phyloP scores from a whole-genome alignment of 2,888 invertebrate species.

The Mellilla xanthometata region DNA sequence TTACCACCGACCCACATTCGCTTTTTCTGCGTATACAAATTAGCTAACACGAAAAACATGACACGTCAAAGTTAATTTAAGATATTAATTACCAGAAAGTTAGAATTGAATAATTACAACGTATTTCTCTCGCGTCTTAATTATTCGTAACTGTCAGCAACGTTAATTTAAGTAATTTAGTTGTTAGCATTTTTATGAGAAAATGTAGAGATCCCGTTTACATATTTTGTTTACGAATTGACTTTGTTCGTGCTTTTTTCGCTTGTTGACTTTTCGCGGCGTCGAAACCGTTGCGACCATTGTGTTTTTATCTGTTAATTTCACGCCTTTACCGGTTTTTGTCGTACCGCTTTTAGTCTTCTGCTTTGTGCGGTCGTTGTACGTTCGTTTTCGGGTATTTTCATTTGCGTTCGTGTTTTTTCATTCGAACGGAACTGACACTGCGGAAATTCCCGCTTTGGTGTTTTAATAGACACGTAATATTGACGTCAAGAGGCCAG shows the following conservation, averaged over 20 bases:
- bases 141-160: slow-evolving; percentile 8
- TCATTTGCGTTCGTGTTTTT: slow-evolving; percentile 15
- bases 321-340: slow-evolving; percentile 29
- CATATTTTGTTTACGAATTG: slow-evolving; percentile 3
- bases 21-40: too few relatives aligned
- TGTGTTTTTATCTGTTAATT: slow-evolving; percentile 20
- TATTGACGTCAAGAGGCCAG: slow-evolving; percentile 23
- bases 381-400: slow-evolving; percentile 23
- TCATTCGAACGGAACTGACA: slow-evolving; percentile 26
- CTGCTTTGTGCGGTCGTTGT: slow-evolving; percentile 9
- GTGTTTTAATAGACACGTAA: slow-evolving; percentile 25
- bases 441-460: slow-evolving; percentile 28
- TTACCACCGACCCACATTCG: too few relatives aligned
- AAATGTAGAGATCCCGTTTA: slow-evolving; percentile 2
- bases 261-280: slow-evolving; percentile 10
- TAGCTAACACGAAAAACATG: too few relatives aligned
- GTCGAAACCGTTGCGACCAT: slow-evolving; percentile 8
- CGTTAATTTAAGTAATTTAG: slow-evolving; percentile 1
- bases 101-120: slow-evolving; percentile 1
- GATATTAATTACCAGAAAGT: too few relatives aligned
- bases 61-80: too few relatives aligned
- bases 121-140: slow-evolving; percentile 3
- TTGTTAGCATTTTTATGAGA: slow-evolving; percentile 11
- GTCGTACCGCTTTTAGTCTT: slow-evolving; percentile 11
- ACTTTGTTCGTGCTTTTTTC: background rate